These are phyloP conservation scores for Cossypha caffra DNA, from an alignment of 2,797 vertebrate species.

Conservation along the genomic window DNA sequence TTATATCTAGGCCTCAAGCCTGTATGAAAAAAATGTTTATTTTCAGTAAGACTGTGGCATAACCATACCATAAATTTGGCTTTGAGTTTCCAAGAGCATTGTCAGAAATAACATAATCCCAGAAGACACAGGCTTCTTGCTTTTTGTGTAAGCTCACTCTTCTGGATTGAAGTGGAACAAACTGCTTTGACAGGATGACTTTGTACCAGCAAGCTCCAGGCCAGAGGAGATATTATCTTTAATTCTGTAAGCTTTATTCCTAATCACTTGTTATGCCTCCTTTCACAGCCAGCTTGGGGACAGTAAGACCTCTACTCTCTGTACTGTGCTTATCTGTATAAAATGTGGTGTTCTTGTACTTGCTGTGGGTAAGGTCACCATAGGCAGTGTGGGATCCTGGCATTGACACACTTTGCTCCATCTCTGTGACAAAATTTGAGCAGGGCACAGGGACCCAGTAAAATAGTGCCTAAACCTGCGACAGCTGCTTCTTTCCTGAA, in stretches of 20 bases:
- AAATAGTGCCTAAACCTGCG: background rate
- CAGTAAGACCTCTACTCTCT: background rate
- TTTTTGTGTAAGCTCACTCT: background rate
- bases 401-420: background rate
- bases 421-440: background rate
- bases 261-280: background rate
- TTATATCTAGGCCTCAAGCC: background rate
- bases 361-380: background rate
- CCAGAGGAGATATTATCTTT: background rate
- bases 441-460: background rate
- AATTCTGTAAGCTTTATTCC: background rate
- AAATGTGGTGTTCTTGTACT: background rate
- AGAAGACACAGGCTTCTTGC: background rate
- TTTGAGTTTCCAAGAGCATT: background rate
- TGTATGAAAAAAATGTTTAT: background rate
- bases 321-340: background rate
- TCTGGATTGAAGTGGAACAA: background rate
- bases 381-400: background rate
- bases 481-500: background rate
- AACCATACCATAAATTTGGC: background rate
- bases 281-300: background rate
- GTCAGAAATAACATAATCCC: background rate
- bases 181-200: background rate
- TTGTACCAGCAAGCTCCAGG: background rate
- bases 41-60: background rate